Percentiles rank a stretch among this genome's conserved stretches.
phyloP scores from a whole-genome alignment of 2,113 vertebrate genomes.

The Cepphus grylle region DNA sequence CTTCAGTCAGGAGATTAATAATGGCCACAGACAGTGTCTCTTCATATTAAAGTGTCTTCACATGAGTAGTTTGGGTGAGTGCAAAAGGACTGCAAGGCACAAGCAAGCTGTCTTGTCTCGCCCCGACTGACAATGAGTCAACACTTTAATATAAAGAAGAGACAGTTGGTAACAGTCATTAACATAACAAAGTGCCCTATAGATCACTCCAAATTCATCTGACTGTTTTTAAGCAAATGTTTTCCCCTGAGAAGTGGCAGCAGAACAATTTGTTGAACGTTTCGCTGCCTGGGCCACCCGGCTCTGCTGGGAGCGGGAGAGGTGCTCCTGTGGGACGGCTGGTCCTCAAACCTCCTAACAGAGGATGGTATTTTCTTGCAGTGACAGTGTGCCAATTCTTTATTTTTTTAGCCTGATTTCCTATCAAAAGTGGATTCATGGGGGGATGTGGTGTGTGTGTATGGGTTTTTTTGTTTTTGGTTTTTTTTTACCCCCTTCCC shows the following conservation, averaged over 20 bases:
- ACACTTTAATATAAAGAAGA: slow-evolving; percentile 50
- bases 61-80: slow-evolving; percentile 55
- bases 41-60: slow-evolving; percentile 61
- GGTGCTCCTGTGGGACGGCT: neutral
- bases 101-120: slow-evolving; percentile 40
- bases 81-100: slow-evolving; percentile 48
- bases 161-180: slow-evolving; percentile 58
- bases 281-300: neutral
- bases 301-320: neutral
- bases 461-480: neutral
- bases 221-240: slow-evolving; percentile 39
- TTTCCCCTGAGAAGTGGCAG: slow-evolving; percentile 31
- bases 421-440: neutral
- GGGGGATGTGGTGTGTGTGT: neutral
- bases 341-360: neutral
- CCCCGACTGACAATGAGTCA: slow-evolving; percentile 44
- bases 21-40: slow-evolving; percentile 35
- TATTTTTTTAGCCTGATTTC: neutral
- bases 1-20: slow-evolving; percentile 49
- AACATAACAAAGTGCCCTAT: slow-evolving; percentile 56
- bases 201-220: slow-evolving; percentile 42
- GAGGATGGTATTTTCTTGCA: neutral
- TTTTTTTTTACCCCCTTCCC: neutral
- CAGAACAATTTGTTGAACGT: neutral
- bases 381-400: neutral